A percentile compares a stretch with the other conserved stretches of the same genome.
phyloP scores from a whole-genome alignment of 2,797 vertebrate genomes.

The Capromys pilorides region DNA sequence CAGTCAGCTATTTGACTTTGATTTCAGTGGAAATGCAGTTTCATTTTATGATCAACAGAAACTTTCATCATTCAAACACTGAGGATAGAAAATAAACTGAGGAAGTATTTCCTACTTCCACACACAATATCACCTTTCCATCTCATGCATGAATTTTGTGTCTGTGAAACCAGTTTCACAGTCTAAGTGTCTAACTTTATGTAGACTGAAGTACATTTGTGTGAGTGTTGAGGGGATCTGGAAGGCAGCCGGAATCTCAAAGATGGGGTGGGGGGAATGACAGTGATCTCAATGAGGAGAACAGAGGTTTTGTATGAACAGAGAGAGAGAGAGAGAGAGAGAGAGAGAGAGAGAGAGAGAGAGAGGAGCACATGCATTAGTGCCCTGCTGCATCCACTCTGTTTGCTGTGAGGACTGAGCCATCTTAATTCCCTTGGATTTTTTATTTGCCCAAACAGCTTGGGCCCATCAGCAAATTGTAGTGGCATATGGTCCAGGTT shows the following conservation, averaged over 20 bases:
- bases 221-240: background rate
- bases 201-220: background rate
- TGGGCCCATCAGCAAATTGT: slow-evolving; percentile 99
- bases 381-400: slow-evolving; percentile 85
- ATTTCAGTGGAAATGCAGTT: slow-evolving; percentile 35
- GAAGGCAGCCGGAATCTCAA: too few species aligned
- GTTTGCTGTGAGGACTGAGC: slow-evolving; percentile 91
- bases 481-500: slow-evolving; percentile 99
- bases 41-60: slow-evolving; percentile 39
- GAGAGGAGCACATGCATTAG: slow-evolving; percentile 72
- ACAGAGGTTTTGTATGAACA: slow-evolving; percentile 29
- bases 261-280: too few species aligned
- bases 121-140: background rate
- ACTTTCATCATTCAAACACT: background rate
- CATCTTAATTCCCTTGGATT: slow-evolving; percentile 95
- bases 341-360: slow-evolving; percentile 81
- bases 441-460: slow-evolving; percentile 99
- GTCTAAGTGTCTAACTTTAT: background rate
- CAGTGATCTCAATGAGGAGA: slow-evolving; percentile 81
- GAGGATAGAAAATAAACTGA: background rate
- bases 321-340: slow-evolving; percentile 82
- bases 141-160: background rate
- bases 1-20: slow-evolving; percentile 3
- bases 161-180: slow-evolving; percentile 12
- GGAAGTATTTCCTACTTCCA: background rate